Percentiles rank a stretch among this genome's conserved stretches.
phyloP scores from a whole-genome alignment of 2,113 vertebrate genomes.

The Microtus ochrogaster region DNA sequence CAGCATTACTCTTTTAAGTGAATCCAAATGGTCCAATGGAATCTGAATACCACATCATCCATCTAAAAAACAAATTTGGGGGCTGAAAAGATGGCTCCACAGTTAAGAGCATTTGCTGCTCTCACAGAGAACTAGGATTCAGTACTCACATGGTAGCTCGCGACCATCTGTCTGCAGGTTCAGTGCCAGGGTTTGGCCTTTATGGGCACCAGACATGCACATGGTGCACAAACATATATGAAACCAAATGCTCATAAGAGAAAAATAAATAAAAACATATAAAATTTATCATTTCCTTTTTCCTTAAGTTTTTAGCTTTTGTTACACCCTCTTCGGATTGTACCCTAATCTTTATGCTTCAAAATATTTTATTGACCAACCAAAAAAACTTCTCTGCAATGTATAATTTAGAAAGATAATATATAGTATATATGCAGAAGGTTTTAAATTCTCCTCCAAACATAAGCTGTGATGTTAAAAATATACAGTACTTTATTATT shows the following conservation, averaged over 20 bases:
- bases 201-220: background rate
- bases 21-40: slow-evolving; percentile 30
- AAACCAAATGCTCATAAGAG: background rate
- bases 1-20: background rate
- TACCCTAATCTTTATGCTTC: slow-evolving; percentile 2
- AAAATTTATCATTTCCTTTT: slow-evolving; percentile 18
- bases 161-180: background rate
- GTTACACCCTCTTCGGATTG: slow-evolving; percentile 26
- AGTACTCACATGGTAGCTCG: background rate
- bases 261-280: background rate
- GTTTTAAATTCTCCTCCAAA: slow-evolving; percentile 23
- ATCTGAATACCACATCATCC: background rate
- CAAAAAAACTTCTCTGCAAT: background rate
- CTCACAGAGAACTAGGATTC: background rate
- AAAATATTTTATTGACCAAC: slow-evolving; percentile 18
- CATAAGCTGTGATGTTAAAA: slow-evolving; percentile 8
- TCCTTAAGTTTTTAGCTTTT: background rate
- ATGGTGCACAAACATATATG: background rate
- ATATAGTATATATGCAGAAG: background rate
- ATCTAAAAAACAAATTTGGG: background rate
- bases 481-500: background rate
- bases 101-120: background rate
- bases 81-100: background rate
- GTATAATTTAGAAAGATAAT: background rate
- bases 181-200: background rate